Base-by-base conservation (phyloP, 2,113 vertebrate genomes). In the Telmatochromis sp. region DNA sequence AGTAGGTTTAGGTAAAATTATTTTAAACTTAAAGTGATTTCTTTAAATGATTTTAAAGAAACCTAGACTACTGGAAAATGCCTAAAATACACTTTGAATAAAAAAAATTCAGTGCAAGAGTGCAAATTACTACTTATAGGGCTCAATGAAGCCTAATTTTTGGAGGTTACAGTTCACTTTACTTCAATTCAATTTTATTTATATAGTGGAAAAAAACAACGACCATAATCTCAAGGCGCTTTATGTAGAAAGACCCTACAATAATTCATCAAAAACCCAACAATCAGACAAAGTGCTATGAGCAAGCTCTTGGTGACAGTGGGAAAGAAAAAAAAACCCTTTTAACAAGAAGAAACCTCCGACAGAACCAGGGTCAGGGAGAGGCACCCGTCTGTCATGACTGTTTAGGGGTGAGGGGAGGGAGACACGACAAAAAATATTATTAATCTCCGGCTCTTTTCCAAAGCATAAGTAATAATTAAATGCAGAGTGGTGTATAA, bases 151-250 rank as follows among this genome's bases (percentile, higher is more conserved):
- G 60, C 31, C 6, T 37, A 21, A 37, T 8, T 37, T 65, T 65
- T 65, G 33, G 19, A 65, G 6, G 10, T 37, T 65, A 65, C 19
- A 5, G 60, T 65, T 65, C 31, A 65, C 60, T 65, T 63, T 4
- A 63, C 31, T 63, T 35, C 9, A 63, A 63, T 12, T 4, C 17
- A 35, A 65, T 37, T 35, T 65, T 37, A 65, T 65, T 37, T 65
- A 65, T 13, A 65, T 65, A 37, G 60, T 65, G 60, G 33, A 7
- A 65, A 65, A 65, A 37, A 37, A 58, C 57, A 58, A 17, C 7
- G 0, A 65, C 1, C 9, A 0, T 65, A 0, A 65, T n/a, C 60
- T 37, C 33, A 37, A 37, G 60, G 33, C 1, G 3, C 33, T 65
- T 65, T 37, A 37, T 65, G 33, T 65, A 65, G 6, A 10, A 65